These are phyloP conservation scores for Gobio gobio DNA, from an alignment of 2,113 vertebrate species.

Conservation along the genomic window DNA sequence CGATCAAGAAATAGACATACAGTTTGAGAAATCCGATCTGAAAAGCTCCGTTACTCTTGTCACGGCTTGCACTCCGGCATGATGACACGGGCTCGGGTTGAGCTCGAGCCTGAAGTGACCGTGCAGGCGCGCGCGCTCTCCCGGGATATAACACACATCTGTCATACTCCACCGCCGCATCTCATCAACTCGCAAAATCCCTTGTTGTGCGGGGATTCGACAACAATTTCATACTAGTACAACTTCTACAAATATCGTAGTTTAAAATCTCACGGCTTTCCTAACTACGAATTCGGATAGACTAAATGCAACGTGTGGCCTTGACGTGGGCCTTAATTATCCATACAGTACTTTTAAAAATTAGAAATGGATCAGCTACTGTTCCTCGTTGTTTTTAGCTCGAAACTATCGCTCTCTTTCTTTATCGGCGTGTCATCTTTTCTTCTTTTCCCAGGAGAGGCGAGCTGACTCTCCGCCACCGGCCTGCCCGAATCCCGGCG, in stretches of 20 bases:
- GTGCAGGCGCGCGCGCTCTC: not conserved
- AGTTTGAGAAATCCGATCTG: not conserved
- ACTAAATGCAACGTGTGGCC: not conserved
- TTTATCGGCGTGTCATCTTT: not conserved
- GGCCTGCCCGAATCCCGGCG: constrained; percentile 10
- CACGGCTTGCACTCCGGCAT: not conserved
- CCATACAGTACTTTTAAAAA: not conserved
- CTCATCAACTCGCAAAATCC: not conserved
- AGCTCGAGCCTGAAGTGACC: constrained; percentile 16
- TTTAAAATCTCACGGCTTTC: not conserved
- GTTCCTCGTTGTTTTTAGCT: not conserved
- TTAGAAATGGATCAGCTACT: not conserved
- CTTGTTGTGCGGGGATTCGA: not conserved
- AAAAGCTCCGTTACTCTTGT: not conserved
- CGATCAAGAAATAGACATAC: not conserved
- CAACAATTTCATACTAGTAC: not conserved
- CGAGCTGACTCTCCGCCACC: not conserved
- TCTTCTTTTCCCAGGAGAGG: constrained; percentile 5
- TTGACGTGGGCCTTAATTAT: not conserved
- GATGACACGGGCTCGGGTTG: constrained; percentile 1
- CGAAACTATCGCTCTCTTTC: not conserved
- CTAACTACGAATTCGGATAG: not conserved
- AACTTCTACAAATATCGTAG: not conserved
- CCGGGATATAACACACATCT: not conserved
- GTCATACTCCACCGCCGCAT: not conserved